These are phyloP conservation scores for Heterotis niloticus DNA, from an alignment of 2,113 vertebrate species.

Conservation along the genomic window DNA sequence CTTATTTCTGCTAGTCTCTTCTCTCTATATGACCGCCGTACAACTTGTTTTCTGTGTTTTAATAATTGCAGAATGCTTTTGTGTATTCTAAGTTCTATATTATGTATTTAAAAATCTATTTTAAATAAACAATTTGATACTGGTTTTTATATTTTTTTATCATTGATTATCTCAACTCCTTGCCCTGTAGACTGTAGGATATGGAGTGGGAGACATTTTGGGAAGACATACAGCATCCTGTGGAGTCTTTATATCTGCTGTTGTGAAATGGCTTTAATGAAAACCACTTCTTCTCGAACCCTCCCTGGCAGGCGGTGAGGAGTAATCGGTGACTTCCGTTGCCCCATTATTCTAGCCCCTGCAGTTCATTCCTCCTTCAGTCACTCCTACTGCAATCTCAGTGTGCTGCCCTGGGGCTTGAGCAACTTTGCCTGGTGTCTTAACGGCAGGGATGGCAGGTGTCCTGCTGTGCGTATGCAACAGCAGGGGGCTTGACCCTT, in stretches of 20 bases:
- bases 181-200: background rate
- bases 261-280: constrained; percentile 14
- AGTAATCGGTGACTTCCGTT: constrained; percentile 49
- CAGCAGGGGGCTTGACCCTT: background rate
- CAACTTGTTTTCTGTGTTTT: too few species aligned
- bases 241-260: background rate
- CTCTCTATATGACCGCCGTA: background rate
- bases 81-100: background rate
- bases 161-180: background rate
- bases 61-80: background rate
- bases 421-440: too few species aligned
- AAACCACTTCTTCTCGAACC: constrained; percentile 2
- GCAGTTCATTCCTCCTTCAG: constrained; percentile 36
- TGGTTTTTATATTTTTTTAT: background rate
- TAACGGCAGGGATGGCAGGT: background rate
- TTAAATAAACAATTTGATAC: background rate
- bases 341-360: constrained; percentile 33
- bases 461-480: background rate
- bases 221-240: background rate
- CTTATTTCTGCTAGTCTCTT: background rate
- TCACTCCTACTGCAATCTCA: constrained; percentile 38
- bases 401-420: constrained; percentile 20
- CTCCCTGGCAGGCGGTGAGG: constrained; percentile 34
- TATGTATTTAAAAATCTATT: background rate
- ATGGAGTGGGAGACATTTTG: background rate